Evolutionary conservation across 2,113 vertebrate genomes (phyloP).

Genomic region (Smithornis capensis): DNA sequence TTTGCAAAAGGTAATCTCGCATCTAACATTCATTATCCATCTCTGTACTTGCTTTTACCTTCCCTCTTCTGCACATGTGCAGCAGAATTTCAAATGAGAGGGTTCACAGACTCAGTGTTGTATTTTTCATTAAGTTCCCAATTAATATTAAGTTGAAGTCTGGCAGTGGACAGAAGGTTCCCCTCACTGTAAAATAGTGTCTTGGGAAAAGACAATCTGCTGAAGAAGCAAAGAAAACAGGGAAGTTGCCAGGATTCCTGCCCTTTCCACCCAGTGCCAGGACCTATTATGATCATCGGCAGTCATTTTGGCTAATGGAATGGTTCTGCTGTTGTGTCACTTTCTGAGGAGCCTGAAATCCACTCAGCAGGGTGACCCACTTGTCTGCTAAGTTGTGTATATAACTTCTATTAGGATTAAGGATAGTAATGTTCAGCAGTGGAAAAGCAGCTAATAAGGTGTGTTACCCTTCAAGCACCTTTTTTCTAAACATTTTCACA

Average conservation of each 20-base stretch:
- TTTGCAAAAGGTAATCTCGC: neutral
- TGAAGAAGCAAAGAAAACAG: neutral
- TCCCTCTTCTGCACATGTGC: neutral
- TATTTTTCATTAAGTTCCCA: neutral
- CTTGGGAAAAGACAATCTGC: neutral
- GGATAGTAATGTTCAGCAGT: neutral
- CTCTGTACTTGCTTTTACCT: neutral
- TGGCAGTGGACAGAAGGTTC: neutral
- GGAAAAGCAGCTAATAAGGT: neutral
- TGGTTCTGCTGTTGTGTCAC: neutral
- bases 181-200: neutral
- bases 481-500: neutral
- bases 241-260: neutral
- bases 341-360: slow-evolving; percentile 1
- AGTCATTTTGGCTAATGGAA: neutral
- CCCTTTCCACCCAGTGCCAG: neutral
- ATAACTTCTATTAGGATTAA: slow-evolving; percentile 21
- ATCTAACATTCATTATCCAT: neutral
- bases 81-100: neutral
- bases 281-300: neutral
- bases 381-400: neutral
- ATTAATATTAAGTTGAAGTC: neutral
- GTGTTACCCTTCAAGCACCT: neutral
- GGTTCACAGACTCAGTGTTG: neutral
- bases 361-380: neutral